Conservation (phyloP, 2,113 vertebrate genomes). For the Mirounga angustirostris region DNA sequence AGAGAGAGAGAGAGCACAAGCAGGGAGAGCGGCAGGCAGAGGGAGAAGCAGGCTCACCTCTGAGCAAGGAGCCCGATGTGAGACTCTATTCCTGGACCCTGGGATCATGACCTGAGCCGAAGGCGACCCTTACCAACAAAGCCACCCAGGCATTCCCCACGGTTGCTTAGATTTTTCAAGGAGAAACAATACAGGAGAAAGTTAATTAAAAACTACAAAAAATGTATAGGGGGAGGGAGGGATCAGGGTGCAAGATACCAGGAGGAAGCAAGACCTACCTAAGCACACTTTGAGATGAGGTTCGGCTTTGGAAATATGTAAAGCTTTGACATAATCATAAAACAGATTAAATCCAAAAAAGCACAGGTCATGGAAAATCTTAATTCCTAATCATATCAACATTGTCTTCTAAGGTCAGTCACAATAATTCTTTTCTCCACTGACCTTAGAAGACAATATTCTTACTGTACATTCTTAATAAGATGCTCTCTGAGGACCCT, state of each 20-base stretch:
- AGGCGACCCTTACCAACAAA: background rate
- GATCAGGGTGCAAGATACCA: background rate
- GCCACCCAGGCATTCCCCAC: background rate
- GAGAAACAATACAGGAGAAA: background rate
- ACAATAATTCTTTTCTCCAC: too few species aligned
- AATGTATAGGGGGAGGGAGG: background rate
- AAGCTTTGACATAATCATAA: background rate
- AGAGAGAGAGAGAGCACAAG: background rate
- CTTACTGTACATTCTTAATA: background rate
- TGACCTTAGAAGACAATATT: background rate
- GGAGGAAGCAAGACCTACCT: background rate
- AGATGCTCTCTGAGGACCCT: background rate
- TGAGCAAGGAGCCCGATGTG: background rate
- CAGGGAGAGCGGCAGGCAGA: background rate
- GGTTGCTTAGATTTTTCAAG: background rate
- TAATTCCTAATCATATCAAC: too few species aligned
- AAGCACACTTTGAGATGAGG: background rate
- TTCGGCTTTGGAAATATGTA: background rate
- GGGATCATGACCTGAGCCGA: background rate
- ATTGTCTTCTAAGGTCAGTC: too few species aligned
- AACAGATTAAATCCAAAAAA: background rate
- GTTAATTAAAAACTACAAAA: background rate
- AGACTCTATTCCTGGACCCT: background rate
- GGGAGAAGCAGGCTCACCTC: background rate
- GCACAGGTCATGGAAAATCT: too few species aligned